These are phyloP conservation scores for Palythoa grandis DNA, from an alignment of 92 coral and sea anemone species.

Conservation along the genomic window DNA sequence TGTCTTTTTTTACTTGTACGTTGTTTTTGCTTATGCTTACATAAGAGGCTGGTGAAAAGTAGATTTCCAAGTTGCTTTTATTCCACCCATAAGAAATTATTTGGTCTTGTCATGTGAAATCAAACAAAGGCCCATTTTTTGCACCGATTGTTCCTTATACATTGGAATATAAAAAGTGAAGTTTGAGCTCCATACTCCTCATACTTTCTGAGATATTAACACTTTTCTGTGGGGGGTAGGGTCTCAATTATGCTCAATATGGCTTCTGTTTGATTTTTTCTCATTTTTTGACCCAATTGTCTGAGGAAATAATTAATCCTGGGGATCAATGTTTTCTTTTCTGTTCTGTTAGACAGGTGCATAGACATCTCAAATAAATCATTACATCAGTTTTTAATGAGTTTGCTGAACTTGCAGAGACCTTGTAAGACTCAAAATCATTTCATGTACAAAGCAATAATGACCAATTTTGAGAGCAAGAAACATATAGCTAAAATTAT, in stretches of 20 bases:
- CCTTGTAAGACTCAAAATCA: neutral
- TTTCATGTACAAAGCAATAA: conserved; percentile 4
- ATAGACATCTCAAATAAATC: conserved; percentile 11
- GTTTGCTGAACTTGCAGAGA: conserved; percentile 11
- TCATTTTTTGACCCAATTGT: conserved; percentile 6
- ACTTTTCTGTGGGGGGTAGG: conserved; percentile 3
- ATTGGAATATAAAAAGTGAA: too few species aligned
- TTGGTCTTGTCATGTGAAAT: conserved; percentile 6
- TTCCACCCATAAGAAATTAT: conserved; percentile 18
- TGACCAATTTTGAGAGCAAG: neutral
- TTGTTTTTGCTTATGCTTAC: conserved; percentile 24
- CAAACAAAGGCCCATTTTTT: conserved; percentile 11
- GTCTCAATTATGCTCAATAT: conserved; percentile 9
- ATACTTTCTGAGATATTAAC: conserved; percentile 3
- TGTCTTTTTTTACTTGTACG: conserved; percentile 9
- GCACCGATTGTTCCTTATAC: conserved; percentile 16
- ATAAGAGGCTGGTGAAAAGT: conserved; percentile 16
- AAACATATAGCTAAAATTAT: conserved; percentile 9
- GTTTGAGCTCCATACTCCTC: conserved; percentile 1
- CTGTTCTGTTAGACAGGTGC: neutral
- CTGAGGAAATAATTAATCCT: too few species aligned
- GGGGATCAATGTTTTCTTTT: too few species aligned
- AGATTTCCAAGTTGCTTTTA: conserved; percentile 16
- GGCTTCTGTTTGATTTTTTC: conserved; percentile 16
- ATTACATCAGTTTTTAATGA: conserved; percentile 18